phyloP scores from a whole-genome alignment of 2,888 invertebrate genomes.

The Leptura quadrifasciata region DNA sequence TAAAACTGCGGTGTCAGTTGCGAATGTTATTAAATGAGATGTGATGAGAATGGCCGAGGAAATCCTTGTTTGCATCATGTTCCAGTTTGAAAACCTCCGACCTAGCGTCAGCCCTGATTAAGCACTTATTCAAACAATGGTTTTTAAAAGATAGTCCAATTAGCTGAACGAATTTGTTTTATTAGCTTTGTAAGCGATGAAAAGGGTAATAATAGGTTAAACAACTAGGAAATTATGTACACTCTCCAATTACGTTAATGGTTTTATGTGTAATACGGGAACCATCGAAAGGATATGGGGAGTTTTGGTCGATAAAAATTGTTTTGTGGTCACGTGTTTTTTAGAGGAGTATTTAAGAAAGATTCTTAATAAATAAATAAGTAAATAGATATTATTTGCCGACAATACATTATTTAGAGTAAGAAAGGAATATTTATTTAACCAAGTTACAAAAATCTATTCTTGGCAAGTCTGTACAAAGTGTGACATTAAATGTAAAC shows the following conservation, averaged over 20 bases:
- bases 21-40: conserved; percentile 68
- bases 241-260: not conserved
- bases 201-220: conserved; percentile 7
- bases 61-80: conserved; percentile 48
- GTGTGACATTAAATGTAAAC: too few species aligned
- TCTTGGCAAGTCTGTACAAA: too few species aligned
- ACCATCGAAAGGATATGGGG: too few species aligned
- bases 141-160: conserved; percentile 37
- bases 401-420: too few species aligned
- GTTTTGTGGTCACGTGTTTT: too few species aligned
- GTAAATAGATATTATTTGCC: too few species aligned
- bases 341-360: too few species aligned
- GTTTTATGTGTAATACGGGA: not conserved
- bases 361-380: too few species aligned
- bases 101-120: conserved; percentile 34
- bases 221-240: conserved; percentile 4
- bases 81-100: conserved; percentile 36
- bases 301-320: too few species aligned
- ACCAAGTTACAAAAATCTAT: too few species aligned
- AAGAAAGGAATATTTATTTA: too few species aligned
- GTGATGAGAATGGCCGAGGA: conserved; percentile 61
- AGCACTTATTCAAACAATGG: conserved; percentile 36
- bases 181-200: conserved; percentile 1
- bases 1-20: conserved; percentile 67
- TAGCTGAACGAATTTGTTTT: conserved; percentile 31